Conservation (phyloP, 2,797 vertebrate species). For the Enteromius argenteus region DNA sequence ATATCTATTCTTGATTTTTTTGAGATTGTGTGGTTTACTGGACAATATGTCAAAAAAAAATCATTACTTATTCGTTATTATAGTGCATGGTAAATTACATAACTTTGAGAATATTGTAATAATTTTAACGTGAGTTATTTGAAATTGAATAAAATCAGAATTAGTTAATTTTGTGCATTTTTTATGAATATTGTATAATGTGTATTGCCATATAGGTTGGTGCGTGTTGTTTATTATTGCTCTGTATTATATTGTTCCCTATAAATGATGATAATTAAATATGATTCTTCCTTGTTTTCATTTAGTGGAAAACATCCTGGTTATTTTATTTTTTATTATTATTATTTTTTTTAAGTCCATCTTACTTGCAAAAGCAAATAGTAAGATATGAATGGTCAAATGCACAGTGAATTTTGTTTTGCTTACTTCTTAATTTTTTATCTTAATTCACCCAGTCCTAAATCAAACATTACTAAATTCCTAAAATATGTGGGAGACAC, state of each 20-base stretch:
- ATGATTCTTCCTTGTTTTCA: neutral
- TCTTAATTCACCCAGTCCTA: neutral
- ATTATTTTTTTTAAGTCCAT: neutral
- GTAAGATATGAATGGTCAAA: neutral
- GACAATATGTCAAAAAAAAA: no score
- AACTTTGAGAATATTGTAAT: neutral
- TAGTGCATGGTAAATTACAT: neutral
- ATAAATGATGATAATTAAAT: neutral
- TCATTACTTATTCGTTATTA: neutral
- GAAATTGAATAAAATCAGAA: neutral
- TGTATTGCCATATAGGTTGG: neutral
- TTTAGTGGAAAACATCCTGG: neutral
- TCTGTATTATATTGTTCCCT: neutral
- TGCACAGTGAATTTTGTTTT: neutral
- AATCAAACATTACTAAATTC: neutral
- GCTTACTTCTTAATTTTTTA: neutral
- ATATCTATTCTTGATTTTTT: no score
- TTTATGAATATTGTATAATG: neutral
- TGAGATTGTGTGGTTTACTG: no score
- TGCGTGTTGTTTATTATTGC: neutral
- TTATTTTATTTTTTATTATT: neutral
- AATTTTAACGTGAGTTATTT: neutral
- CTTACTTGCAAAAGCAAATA: neutral
- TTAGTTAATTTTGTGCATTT: neutral
- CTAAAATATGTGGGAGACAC: neutral